Percentiles rank a stretch among this genome's conserved stretches.
phyloP scores from a whole-genome alignment of 2,797 vertebrate genomes.

The Eulemur coronatus region DNA sequence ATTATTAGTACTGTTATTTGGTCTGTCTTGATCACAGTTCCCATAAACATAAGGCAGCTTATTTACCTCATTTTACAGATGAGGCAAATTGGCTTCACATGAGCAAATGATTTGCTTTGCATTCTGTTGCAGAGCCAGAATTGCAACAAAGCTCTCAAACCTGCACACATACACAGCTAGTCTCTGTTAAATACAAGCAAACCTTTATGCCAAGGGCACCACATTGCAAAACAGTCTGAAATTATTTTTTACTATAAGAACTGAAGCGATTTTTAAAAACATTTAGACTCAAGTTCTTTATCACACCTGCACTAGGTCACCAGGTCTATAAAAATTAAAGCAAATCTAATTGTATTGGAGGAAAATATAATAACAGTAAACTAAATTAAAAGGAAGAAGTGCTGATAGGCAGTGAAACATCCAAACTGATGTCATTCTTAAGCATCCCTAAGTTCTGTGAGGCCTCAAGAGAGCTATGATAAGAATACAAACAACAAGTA shows the following conservation, averaged over 20 bases:
- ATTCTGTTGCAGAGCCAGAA: not conserved
- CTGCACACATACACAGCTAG: not conserved
- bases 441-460: not conserved
- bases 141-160: not conserved
- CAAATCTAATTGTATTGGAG: not conserved
- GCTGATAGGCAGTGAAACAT: not conserved
- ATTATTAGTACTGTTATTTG: not conserved
- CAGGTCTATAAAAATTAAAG: not conserved
- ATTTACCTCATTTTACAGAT: not conserved
- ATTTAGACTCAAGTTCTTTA: not conserved
- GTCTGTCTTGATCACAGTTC: not conserved
- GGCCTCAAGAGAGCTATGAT: not conserved
- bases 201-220: not conserved
- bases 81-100: not conserved
- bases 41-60: not conserved
- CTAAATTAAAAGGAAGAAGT: not conserved
- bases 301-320: not conserved
- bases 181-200: not conserved
- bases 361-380: not conserved
- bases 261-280: not conserved
- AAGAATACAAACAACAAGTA: not conserved
- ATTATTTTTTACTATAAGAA: not conserved
- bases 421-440: not conserved
- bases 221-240: not conserved
- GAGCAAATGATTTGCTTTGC: not conserved